phyloP scores from a whole-genome alignment of 2,797 vertebrate species.

The Molossus alvarezi region DNA sequence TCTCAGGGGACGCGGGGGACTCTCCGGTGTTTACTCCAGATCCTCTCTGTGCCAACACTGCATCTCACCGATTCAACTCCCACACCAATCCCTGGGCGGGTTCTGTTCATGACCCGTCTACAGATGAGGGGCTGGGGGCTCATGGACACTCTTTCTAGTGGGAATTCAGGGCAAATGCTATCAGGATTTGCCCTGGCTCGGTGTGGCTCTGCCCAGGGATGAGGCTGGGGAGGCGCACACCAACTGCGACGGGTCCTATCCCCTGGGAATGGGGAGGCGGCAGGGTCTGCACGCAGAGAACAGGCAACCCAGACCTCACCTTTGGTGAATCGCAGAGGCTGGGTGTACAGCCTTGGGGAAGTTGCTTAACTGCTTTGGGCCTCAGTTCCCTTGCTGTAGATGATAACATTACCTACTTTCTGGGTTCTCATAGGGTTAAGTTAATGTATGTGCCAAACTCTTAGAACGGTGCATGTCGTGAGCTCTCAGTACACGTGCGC shows the following conservation, averaged over 20 bases:
- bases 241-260: too few species aligned
- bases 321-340: neutral
- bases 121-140: neutral
- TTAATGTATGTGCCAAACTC: neutral
- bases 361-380: neutral
- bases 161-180: neutral
- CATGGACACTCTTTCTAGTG: neutral
- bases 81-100: neutral
- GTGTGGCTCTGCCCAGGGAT: too few species aligned
- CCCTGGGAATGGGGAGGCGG: neutral
- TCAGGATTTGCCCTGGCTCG: too few species aligned
- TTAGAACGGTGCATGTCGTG: neutral
- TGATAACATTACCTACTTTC: neutral
- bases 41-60: neutral
- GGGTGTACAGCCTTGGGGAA: neutral
- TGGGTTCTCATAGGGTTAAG: neutral
- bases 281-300: neutral
- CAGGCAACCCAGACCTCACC: neutral
- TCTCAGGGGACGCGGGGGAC: neutral
- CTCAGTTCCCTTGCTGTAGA: neutral
- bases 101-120: neutral
- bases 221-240: too few species aligned
- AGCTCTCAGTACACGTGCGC: neutral
- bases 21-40: neutral
- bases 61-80: neutral